Evolutionary conservation across 2,797 vertebrate species (phyloP).

Genomic region (Notolepis coatsorum): DNA sequence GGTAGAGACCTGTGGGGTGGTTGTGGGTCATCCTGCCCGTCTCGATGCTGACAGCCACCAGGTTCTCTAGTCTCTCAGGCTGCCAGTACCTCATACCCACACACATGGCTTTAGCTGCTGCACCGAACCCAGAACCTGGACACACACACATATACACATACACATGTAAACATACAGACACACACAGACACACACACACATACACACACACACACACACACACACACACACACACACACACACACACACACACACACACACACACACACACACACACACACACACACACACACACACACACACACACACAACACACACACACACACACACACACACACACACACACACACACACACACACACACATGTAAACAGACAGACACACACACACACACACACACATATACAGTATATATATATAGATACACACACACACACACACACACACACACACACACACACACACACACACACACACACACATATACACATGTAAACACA

Average conservation of each 20-base stretch:
- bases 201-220: not conserved
- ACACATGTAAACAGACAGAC: not conserved
- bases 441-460: slow-evolving; percentile 86
- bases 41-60: slow-evolving; percentile 97
- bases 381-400: not conserved
- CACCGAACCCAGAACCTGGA: slow-evolving; percentile 94
- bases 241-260: not conserved
- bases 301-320: not conserved
- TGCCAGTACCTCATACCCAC: slow-evolving; percentile 98
- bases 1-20: slow-evolving; percentile 91
- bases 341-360: not conserved
- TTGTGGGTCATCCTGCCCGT: slow-evolving; percentile 98
- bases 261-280: slow-evolving; percentile 11
- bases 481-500: not conserved
- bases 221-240: slow-evolving; percentile 11
- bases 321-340: slow-evolving; percentile 8
- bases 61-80: slow-evolving; percentile 87
- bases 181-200: not conserved
- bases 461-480: slow-evolving; percentile 81
- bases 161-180: not conserved
- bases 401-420: too few relatives aligned
- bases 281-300: not conserved
- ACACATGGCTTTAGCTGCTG: slow-evolving; percentile 96
- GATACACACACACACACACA: slow-evolving; percentile 4
- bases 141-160: not conserved